Conservation (phyloP, 2,797 vertebrate species). For the Acrossocheilus wenchowensis region DNA sequence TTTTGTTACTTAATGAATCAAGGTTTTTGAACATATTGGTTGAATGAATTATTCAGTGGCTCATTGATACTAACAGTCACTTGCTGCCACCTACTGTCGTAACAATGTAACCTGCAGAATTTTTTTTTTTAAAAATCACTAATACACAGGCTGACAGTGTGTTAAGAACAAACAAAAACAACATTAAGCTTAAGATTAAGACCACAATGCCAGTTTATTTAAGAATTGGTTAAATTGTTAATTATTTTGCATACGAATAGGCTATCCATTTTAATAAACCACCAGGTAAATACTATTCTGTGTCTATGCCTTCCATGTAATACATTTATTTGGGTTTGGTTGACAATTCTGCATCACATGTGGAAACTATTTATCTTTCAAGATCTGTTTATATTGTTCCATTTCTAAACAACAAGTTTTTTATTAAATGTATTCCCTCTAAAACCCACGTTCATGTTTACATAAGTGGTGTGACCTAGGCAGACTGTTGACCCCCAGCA, state of each 20-base stretch:
- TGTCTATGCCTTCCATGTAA: not conserved
- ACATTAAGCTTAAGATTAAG: not conserved
- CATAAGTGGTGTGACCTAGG: conserved; percentile 13
- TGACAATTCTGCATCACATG: not conserved
- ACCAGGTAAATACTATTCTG: not conserved
- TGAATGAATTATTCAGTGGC: not conserved
- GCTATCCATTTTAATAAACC: conserved; percentile 63
- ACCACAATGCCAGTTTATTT: not conserved
- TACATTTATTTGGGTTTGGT: not conserved
- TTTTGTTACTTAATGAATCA: not conserved
- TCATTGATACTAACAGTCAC: not conserved
- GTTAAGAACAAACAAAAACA: not conserved
- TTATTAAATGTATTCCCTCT: not conserved
- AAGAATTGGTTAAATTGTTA: not conserved
- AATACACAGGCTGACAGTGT: not conserved
- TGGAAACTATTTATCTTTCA: not conserved
- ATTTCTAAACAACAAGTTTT: not conserved
- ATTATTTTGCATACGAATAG: not conserved
- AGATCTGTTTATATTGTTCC: not conserved
- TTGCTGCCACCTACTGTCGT: not conserved
- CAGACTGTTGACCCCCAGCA: conserved; percentile 15
- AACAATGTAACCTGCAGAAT: not conserved
- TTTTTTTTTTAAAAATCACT: no score
- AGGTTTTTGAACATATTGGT: not conserved
- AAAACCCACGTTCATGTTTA: conserved; percentile 1